Conservation (phyloP, 2,113 vertebrate species). For the Tapirus terrestris region DNA sequence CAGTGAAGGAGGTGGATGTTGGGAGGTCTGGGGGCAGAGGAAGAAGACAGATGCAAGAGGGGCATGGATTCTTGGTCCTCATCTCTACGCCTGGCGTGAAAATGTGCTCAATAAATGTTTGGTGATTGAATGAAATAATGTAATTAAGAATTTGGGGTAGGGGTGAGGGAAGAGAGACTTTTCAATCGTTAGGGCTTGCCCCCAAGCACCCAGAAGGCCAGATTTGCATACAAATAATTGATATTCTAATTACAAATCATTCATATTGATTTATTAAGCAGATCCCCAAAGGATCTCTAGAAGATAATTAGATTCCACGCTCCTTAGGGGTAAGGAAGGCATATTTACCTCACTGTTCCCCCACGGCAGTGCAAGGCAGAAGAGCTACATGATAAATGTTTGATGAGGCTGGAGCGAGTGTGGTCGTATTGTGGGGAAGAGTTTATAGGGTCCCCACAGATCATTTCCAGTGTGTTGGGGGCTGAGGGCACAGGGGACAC, state of each 20-base stretch:
- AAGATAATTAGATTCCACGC: conserved; percentile 68
- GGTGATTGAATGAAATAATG: conserved; percentile 68
- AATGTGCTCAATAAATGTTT: conserved; percentile 66
- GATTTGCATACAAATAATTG: conserved; percentile 80
- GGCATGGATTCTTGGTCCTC: not conserved
- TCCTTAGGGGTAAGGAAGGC: conserved; percentile 21
- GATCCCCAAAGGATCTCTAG: conserved; percentile 66
- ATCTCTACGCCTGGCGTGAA: not conserved
- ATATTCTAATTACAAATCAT: conserved; percentile 82
- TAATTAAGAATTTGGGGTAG: conserved; percentile 65
- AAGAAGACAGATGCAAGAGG: not conserved
- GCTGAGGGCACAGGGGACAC: accelerated
- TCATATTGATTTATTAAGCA: conserved; percentile 80
- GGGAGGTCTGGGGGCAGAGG: not conserved
- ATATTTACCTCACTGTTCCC: not conserved
- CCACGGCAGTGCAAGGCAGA: not conserved
- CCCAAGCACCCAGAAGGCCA: conserved; percentile 67
- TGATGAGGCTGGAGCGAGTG: not conserved
- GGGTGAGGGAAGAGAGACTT: conserved; percentile 3
- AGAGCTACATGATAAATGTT: not conserved
- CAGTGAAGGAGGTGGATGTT: not conserved
- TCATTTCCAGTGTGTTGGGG: not conserved
- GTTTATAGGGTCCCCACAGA: not conserved
- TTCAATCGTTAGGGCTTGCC: conserved; percentile 56
- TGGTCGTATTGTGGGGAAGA: not conserved